These are phyloP conservation scores for Nesoenas mayeri DNA, from an alignment of 2,113 vertebrate species.

Conservation along the genomic window DNA sequence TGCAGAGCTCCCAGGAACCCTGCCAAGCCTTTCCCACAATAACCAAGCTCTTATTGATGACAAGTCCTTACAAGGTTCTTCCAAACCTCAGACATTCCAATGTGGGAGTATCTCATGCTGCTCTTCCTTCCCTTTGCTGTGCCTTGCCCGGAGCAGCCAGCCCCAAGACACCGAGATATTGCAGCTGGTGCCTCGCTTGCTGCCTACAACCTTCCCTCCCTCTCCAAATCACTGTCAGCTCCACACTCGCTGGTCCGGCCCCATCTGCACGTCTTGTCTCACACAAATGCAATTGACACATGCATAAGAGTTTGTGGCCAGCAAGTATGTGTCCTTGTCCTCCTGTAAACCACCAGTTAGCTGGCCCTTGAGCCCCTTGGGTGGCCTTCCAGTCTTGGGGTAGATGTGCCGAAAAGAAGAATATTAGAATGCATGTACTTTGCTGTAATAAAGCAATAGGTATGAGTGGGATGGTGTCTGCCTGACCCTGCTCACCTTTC, in stretches of 20 bases:
- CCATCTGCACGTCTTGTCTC: no score
- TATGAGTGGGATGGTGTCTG: neutral
- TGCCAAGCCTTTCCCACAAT: neutral
- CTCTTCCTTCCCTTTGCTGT: neutral
- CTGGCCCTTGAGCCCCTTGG: neutral
- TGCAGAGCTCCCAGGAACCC: neutral
- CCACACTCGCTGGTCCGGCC: neutral
- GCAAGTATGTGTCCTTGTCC: neutral
- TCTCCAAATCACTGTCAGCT: neutral
- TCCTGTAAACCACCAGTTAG: neutral
- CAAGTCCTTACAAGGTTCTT: neutral
- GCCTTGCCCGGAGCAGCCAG: neutral
- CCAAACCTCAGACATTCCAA: neutral
- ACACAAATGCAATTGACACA: neutral
- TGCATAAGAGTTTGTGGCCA: neutral
- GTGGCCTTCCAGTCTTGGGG: neutral
- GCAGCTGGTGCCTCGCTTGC: neutral
- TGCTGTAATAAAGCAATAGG: neutral
- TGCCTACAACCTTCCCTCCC: neutral
- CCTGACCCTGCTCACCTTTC: neutral
- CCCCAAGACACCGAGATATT: rapidly evolving
- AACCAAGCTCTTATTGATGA: conserved; percentile 35
- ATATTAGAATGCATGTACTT: neutral
- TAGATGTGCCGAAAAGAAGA: neutral
- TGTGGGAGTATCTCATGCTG: neutral